phyloP scores from a whole-genome alignment of 2,797 vertebrate genomes.

The Nannoperca australis region DNA sequence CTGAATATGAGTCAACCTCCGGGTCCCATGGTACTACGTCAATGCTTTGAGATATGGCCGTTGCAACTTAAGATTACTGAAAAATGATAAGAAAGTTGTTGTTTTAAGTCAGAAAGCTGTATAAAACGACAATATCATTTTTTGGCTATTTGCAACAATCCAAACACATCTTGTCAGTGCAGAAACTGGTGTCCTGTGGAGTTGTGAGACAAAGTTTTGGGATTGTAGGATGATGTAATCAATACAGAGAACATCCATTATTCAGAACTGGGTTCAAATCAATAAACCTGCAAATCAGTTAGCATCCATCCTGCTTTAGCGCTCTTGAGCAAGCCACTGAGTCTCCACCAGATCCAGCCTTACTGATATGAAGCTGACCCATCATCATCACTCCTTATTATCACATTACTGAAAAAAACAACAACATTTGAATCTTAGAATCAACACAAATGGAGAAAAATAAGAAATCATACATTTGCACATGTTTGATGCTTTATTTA shows the following conservation, averaged over 20 bases:
- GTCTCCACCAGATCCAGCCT: neutral
- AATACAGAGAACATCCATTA: neutral
- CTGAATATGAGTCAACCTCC: no score
- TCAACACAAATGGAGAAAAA: neutral
- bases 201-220: neutral
- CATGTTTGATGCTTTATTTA: slow-evolving; percentile 41
- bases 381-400: no score
- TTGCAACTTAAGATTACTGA: neutral
- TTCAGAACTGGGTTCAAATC: neutral
- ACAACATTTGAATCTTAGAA: neutral
- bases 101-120: no score
- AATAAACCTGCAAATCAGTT: neutral
- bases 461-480: neutral
- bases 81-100: no score
- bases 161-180: neutral
- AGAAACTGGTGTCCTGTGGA: neutral
- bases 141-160: neutral
- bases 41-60: neutral
- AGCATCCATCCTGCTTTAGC: neutral
- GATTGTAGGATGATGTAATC: neutral
- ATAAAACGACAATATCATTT: neutral
- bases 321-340: neutral
- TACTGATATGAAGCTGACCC: neutral
- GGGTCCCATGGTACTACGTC: neutral
- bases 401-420: neutral